Evolutionary conservation across 2,888 invertebrate genomes (phyloP).

Genomic region (Parnassius apollo): DNA sequence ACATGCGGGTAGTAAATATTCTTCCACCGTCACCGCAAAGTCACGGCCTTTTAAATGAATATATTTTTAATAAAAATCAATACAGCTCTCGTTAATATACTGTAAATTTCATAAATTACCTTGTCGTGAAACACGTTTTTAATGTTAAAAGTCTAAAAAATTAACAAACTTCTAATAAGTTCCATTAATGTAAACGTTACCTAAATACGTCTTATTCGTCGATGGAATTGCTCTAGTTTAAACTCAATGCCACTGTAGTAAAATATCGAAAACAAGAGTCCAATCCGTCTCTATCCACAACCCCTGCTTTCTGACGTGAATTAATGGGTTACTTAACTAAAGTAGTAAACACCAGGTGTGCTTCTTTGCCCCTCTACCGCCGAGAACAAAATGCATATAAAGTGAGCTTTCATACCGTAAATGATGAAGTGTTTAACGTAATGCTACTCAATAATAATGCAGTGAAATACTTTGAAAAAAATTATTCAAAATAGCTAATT

Average conservation of each 20-base stretch:
- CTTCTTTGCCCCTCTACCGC: constrained; percentile 39
- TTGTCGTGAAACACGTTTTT: too few species aligned
- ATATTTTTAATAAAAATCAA: too few species aligned
- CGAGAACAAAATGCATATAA: constrained; percentile 34
- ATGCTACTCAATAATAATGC: not conserved
- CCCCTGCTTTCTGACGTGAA: constrained; percentile 60
- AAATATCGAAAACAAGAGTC: constrained; percentile 44
- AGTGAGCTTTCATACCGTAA: constrained; percentile 12
- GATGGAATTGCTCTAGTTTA: constrained; percentile 5
- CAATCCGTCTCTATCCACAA: constrained; percentile 64
- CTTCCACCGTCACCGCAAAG: too few species aligned
- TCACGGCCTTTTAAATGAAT: too few species aligned
- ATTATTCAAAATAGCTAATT: too few species aligned
- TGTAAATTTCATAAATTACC: too few species aligned
- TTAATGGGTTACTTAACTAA: constrained; percentile 70
- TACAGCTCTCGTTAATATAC: too few species aligned
- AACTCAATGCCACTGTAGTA: constrained; percentile 25
- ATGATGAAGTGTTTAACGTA: constrained; percentile 18
- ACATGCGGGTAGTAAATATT: too few species aligned
- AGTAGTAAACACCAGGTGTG: constrained; percentile 69
- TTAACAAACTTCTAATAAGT: too few species aligned
- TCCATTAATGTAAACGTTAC: too few species aligned
- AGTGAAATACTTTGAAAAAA: not conserved
- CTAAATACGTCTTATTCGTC: not conserved
- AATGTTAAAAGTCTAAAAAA: too few species aligned